phyloP scores from a whole-genome alignment of 2,113 vertebrate species.

The Shinisaurus crocodilurus region DNA sequence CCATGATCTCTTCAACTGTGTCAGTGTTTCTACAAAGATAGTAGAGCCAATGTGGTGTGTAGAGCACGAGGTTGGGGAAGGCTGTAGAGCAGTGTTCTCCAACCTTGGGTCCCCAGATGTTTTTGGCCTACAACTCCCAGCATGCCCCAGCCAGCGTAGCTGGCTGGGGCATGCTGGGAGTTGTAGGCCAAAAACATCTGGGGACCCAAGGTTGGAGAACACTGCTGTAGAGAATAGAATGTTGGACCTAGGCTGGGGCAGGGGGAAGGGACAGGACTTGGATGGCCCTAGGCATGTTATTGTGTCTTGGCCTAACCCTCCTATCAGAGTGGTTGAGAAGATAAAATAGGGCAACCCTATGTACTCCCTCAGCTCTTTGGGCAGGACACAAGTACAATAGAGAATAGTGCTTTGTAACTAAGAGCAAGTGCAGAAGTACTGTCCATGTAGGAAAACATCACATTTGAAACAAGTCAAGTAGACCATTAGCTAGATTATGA shows the following conservation, averaged over 20 bases:
- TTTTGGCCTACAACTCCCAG: too few relatives aligned
- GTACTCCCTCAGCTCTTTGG: not conserved
- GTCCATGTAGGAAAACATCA: not conserved
- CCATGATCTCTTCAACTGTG: not conserved
- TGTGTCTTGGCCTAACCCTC: not conserved
- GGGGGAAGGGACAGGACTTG: not conserved
- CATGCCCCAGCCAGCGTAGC: too few relatives aligned
- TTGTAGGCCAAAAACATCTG: too few relatives aligned
- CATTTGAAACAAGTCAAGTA: not conserved
- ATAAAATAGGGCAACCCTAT: not conserved
- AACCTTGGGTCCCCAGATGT: too few relatives aligned
- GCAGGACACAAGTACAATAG: not conserved
- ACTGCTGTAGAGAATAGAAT: not conserved
- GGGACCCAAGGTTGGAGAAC: too few relatives aligned
- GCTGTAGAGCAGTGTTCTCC: too few relatives aligned
- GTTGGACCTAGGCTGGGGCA: not conserved
- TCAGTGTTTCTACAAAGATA: not conserved
- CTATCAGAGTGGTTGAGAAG: not conserved
- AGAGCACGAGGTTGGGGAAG: too few relatives aligned
- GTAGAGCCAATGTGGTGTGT: not conserved
- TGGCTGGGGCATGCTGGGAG: too few relatives aligned
- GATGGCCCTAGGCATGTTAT: not conserved
- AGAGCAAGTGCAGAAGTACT: not conserved
- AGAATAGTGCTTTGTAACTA: not conserved
- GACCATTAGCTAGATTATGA: not conserved